Evolutionary conservation across 2,888 invertebrate species (phyloP).

Genomic region (Automeris io): DNA sequence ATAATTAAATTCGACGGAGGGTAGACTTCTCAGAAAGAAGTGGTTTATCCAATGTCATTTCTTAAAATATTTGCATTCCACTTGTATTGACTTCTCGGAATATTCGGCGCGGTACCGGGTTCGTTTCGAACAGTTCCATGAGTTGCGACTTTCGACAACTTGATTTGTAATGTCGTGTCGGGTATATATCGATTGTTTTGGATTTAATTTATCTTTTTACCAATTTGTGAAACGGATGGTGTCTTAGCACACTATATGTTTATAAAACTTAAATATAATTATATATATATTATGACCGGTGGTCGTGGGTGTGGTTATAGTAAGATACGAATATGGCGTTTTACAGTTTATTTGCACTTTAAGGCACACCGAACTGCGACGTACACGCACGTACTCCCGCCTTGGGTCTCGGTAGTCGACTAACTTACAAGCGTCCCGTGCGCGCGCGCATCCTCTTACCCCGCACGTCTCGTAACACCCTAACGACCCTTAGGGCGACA

Average conservation of each 20-base stretch:
- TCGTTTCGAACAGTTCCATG: neutral
- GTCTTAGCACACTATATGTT: neutral
- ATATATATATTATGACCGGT: too few relatives aligned
- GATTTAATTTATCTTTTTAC: neutral
- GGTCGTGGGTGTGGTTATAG: too few relatives aligned
- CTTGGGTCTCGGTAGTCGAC: too few relatives aligned
- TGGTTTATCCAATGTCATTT: slow-evolving; percentile 5
- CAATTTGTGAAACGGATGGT: neutral
- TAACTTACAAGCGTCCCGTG: too few relatives aligned
- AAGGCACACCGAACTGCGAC: too few relatives aligned
- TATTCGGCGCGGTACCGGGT: neutral
- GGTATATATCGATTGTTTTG: slow-evolving; percentile 1
- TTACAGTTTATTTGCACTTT: too few relatives aligned
- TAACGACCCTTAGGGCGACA: too few relatives aligned
- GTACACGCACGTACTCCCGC: too few relatives aligned
- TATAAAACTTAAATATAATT: too few relatives aligned
- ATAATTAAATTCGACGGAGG: neutral
- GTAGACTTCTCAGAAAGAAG: slow-evolving; percentile 4
- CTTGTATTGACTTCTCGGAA: neutral
- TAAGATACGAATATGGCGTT: too few relatives aligned
- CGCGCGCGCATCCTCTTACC: too few relatives aligned
- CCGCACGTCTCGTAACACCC: too few relatives aligned
- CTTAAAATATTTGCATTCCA: slow-evolving; percentile 2
- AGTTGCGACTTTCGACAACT: neutral
- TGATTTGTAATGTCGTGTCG: slow-evolving; percentile 2